Evolutionary conservation across 2,888 invertebrate species (phyloP).

Genomic region (Strigamia transsilvanica): DNA sequence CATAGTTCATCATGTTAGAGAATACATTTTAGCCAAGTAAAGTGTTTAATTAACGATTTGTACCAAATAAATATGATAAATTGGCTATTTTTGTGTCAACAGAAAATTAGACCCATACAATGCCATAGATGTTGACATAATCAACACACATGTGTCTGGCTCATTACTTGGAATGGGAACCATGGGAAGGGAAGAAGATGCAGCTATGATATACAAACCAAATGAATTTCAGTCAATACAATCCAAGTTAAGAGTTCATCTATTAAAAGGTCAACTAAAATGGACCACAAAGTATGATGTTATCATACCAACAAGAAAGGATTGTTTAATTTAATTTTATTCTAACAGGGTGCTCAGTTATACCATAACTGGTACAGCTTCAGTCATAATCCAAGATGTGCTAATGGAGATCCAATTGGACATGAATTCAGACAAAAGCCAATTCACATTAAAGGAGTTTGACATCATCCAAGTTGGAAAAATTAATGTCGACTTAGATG

Average conservation of each 20-base stretch:
- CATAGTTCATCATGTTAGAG: slow-evolving; percentile 10
- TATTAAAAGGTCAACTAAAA: slow-evolving; percentile 5
- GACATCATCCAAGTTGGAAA: not conserved
- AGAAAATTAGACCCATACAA: slow-evolving; percentile 19
- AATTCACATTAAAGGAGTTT: not conserved
- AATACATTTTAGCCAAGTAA: slow-evolving; percentile 24
- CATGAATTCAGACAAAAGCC: not conserved
- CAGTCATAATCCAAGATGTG: not conserved
- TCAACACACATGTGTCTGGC: not conserved
- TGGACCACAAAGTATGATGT: slow-evolving; percentile 6
- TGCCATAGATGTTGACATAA: not conserved
- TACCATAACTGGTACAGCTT: slow-evolving; percentile 15
- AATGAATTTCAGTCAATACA: slow-evolving; percentile 23
- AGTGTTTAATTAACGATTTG: not conserved
- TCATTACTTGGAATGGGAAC: not conserved
- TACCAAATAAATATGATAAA: not conserved
- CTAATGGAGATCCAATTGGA: not conserved
- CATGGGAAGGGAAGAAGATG: slow-evolving; percentile 1
- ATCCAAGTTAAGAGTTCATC: not conserved
- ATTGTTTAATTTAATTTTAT: not conserved
- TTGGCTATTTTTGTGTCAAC: not conserved
- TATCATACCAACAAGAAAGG: not conserved
- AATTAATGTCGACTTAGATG: not conserved
- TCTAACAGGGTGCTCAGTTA: not conserved
- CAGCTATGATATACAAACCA: slow-evolving; percentile 21